Conservation (phyloP, 2,113 vertebrate genomes). For the Pterocles burchelli region DNA sequence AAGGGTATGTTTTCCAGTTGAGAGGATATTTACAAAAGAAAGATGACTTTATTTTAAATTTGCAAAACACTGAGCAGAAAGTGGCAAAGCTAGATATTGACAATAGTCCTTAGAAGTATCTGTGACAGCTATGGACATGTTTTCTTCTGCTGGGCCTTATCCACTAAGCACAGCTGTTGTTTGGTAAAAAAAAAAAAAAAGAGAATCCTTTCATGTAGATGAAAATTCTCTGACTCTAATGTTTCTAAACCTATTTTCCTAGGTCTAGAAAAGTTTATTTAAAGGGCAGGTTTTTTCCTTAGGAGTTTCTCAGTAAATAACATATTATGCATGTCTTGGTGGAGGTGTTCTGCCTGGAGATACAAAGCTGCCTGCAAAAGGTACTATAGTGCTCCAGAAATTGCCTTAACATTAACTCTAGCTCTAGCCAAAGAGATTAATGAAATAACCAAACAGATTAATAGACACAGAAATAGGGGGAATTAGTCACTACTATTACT, state of each 20-base stretch:
- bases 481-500: background rate
- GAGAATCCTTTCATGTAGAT: constrained; percentile 22
- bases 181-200: background rate
- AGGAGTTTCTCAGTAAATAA: constrained; percentile 1
- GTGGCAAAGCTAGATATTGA: background rate
- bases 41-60: background rate
- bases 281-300: constrained; percentile 33
- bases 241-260: constrained; percentile 36
- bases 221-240: constrained; percentile 4
- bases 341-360: background rate
- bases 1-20: background rate
- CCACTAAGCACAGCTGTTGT: constrained; percentile 36
- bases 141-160: constrained; percentile 40
- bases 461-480: background rate
- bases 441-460: background rate
- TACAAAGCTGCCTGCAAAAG: constrained; percentile 1
- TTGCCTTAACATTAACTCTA: background rate
- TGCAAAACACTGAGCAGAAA: background rate
- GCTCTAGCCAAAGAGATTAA: background rate
- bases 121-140: background rate
- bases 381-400: background rate
- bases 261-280: constrained; percentile 26
- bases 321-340: background rate
- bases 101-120: background rate
- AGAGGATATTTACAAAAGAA: background rate